These are phyloP conservation scores for Sebastes iracundus DNA, from an alignment of 2,797 vertebrate species.

Conservation along the genomic window DNA sequence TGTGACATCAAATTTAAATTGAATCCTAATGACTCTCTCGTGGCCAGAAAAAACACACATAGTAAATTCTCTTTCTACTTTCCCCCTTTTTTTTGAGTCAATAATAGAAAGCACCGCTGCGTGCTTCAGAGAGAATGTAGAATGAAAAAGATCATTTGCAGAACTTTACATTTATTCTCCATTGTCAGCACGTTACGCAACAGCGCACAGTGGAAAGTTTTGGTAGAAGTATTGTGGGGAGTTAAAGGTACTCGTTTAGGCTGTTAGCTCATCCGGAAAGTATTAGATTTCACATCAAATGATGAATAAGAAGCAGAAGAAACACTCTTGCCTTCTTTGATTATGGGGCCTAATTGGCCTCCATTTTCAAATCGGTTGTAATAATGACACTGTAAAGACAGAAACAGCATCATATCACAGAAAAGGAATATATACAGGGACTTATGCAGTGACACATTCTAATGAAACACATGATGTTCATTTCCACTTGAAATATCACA, in stretches of 20 bases:
- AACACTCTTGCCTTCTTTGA: conserved; percentile 3
- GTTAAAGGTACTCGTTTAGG: conserved; percentile 13
- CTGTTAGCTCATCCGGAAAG: conserved; percentile 28
- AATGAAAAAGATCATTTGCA: conserved; percentile 12
- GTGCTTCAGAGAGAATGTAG: conserved; percentile 16
- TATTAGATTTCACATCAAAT: conserved; percentile 20
- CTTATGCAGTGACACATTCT: not conserved
- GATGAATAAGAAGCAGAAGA: conserved; percentile 11
- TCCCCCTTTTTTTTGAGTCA: not conserved
- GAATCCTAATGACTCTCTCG: not conserved
- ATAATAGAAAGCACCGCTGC: not conserved
- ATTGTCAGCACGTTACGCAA: conserved; percentile 14
- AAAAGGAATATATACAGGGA: conserved; percentile 14
- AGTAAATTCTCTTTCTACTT: not conserved
- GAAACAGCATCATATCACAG: not conserved
- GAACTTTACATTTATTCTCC: conserved; percentile 17
- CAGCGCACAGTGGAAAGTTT: not conserved
- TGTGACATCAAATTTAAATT: not conserved
- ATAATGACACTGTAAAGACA: conserved; percentile 23
- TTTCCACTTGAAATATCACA: conserved; percentile 32
- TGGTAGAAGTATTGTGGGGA: not conserved
- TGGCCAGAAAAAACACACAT: not conserved
- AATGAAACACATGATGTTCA: conserved; percentile 19
- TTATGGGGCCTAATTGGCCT: conserved; percentile 38
- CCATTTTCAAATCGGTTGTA: conserved; percentile 38